Evolutionary conservation across 2,113 vertebrate genomes (phyloP), one percentile per base, ranked within the genome.

Genomic region (Bos taurus): DNA sequence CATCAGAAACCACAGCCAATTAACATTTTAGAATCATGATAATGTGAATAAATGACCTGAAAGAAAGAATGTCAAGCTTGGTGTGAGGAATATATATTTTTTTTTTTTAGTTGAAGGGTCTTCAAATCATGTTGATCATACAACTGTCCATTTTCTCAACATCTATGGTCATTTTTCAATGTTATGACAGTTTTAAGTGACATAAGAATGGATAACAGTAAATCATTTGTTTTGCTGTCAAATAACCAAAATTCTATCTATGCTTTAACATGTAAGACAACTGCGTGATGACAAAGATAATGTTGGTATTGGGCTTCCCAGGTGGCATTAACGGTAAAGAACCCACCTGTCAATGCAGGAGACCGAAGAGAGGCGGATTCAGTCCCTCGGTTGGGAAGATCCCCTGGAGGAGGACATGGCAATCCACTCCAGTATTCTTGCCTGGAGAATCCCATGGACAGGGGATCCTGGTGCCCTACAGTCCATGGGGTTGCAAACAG

Each of bases 261-360:
- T 81, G 0, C 17, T 74, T 52, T 46, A 59, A 60, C 50, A 6
- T 82, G 19, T 48, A 46, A 82, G 13, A 64, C 11, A 90, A 78
- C 50, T 36, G 13, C 4, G 36, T 80, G 33, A 36, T 46, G 21
- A 30, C 15, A 3, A 56, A 21, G 9, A 26, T 56, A 12, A 50
- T 81, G 26, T 12, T 81, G 25, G 1, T 59, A 43, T 71, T 40
- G n/a, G 67, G 67, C n/a, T 71, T 23, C n/a, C n/a, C 67, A 71
- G n/a, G 4, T 71, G 67, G 67, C n/a, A 40, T n/a, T 40, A 13
- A 12, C 1, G 10, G n/a, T 71, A 71, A 71, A 71, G 19, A 40
- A 23, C 19, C 17, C 1, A 0, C n/a, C 67, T 36, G 10, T 21
- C 19, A 40, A 1, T 71, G n/a, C n/a, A 23, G n/a, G 10, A 71